A percentile compares a stretch with the other conserved stretches of the same genome.
These are phyloP conservation scores for Paradoxurus hermaphroditus DNA, from an alignment of 2,113 vertebrate species.

Conservation along the genomic window DNA sequence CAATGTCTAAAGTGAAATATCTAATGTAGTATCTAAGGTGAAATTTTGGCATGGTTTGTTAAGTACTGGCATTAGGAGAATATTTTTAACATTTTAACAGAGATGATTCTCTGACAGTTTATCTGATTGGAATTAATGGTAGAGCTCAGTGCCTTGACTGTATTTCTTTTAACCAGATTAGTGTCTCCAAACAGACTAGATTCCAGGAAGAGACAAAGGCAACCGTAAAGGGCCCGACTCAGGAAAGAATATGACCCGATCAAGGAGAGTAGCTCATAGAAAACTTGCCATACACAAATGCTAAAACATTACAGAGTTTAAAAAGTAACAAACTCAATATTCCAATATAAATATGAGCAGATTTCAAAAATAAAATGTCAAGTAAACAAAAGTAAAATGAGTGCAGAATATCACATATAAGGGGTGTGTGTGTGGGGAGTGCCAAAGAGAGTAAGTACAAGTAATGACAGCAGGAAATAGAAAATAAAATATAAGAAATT, in stretches of 20 bases:
- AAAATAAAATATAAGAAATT: background rate
- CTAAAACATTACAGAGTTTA: background rate
- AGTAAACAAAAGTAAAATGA: background rate
- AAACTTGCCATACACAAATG: background rate
- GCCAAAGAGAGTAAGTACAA: background rate
- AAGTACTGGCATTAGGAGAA: background rate
- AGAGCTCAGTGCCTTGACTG: background rate
- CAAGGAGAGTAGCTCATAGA: background rate
- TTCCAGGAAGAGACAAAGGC: background rate
- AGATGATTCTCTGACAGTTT: background rate
- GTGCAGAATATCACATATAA: background rate
- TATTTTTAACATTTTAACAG: background rate
- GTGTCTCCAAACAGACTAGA: background rate
- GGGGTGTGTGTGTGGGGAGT: fast-evolving
- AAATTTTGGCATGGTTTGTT: background rate
- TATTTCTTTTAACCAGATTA: background rate
- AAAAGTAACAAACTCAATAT: background rate
- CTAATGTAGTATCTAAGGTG: background rate
- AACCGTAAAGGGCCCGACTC: background rate
- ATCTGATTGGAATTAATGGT: background rate
- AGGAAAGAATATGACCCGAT: background rate
- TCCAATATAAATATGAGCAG: background rate
- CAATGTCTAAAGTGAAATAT: background rate
- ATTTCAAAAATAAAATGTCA: background rate
- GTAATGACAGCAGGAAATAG: background rate